phyloP scores from a whole-genome alignment of 2,888 invertebrate species.

The Cephus sareptanus region DNA sequence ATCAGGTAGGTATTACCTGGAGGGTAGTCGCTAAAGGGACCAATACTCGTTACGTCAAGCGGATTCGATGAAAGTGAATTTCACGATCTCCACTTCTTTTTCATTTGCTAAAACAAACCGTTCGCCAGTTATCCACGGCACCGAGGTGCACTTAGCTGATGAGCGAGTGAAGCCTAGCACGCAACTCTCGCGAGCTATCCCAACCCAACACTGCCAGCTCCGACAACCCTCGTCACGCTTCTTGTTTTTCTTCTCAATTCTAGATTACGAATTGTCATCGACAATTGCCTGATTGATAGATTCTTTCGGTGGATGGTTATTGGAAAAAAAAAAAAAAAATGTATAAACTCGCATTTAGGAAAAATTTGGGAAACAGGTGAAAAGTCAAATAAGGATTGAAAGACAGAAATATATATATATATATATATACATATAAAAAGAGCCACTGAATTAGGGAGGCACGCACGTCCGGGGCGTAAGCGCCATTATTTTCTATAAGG shows the following conservation, averaged over 20 bases:
- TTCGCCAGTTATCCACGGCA: constrained; percentile 49
- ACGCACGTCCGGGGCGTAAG: constrained; percentile 37
- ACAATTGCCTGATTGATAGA: too few relatives aligned
- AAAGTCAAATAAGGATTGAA: too few relatives aligned
- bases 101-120: constrained; percentile 62
- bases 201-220: too few relatives aligned
- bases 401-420: too few relatives aligned
- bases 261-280: not conserved
- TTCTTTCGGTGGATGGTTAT: too few relatives aligned
- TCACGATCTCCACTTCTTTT: constrained; percentile 47
- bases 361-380: too few relatives aligned
- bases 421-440: constrained; percentile 16
- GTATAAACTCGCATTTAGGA: too few relatives aligned
- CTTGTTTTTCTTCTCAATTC: not conserved
- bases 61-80: constrained; percentile 35
- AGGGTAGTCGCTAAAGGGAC: too few relatives aligned
- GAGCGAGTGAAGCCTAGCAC: constrained; percentile 47
- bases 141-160: constrained; percentile 62
- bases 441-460: constrained; percentile 18
- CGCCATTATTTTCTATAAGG: constrained; percentile 14
- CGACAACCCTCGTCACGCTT: not conserved
- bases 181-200: constrained; percentile 36
- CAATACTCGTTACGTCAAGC: not conserved
- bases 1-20: too few relatives aligned
- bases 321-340: too few relatives aligned